Evolutionary conservation across 2,888 invertebrate genomes (phyloP).

Genomic region (Heteromurus nitidus): DNA sequence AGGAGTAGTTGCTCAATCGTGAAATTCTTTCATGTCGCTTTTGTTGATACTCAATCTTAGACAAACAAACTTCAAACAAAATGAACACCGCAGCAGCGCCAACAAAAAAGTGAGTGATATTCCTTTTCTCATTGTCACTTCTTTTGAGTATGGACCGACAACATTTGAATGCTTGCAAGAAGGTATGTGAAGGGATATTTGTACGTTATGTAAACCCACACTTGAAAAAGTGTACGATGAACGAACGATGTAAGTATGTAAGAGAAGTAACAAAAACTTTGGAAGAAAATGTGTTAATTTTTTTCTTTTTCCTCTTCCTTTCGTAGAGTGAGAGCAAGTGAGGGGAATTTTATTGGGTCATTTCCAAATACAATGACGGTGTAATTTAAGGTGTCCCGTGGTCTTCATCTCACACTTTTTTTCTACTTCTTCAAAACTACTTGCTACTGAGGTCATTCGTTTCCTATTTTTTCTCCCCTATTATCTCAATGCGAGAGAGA

Average conservation of each 20-base stretch:
- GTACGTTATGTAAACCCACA: no score
- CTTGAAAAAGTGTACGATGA: no score
- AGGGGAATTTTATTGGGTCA: conserved; percentile 65
- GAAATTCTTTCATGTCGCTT: conserved; percentile 4
- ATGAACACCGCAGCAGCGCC: no score
- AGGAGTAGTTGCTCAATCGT: neutral
- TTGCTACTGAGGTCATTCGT: neutral
- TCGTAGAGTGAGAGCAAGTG: neutral
- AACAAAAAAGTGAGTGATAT: no score
- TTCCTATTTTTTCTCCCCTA: neutral
- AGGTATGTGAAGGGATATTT: no score
- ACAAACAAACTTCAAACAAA: conserved; percentile 7
- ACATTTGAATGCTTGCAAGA: no score
- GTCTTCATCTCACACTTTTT: conserved; percentile 36
- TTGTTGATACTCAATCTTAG: neutral
- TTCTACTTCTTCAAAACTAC: neutral
- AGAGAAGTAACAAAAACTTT: neutral
- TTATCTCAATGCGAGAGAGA: conserved; percentile 13
- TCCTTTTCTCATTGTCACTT: no score
- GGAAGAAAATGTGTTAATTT: conserved; percentile 21
- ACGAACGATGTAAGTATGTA: no score
- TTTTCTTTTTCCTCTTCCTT: conserved; percentile 15
- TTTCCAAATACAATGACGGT: conserved; percentile 58
- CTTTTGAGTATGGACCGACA: no score
- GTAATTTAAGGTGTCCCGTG: conserved; percentile 68